Conservation (phyloP, 1,140 invertebrate species). For the Caenorhabditis latens region DNA sequence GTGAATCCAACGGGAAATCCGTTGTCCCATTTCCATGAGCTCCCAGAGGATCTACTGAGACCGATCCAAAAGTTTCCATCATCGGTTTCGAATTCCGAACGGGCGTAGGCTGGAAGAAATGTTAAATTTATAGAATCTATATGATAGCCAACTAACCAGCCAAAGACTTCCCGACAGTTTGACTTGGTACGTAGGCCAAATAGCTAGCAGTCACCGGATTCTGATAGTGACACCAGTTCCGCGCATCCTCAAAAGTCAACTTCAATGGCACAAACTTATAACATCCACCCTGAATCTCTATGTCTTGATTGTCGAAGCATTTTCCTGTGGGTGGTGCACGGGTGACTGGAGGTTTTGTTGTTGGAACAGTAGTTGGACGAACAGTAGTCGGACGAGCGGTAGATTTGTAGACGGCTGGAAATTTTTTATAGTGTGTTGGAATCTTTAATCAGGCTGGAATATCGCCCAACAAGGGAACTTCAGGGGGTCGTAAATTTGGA, state of each 20-base stretch:
- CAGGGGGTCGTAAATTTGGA: no score
- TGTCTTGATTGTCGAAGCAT: conserved; percentile 34
- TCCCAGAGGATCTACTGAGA: background rate
- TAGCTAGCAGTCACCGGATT: conserved; percentile 22
- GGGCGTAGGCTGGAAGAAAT: conserved; percentile 20
- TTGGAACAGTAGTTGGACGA: background rate
- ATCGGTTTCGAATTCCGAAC: background rate
- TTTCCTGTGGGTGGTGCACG: background rate
- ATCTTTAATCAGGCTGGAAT: no score
- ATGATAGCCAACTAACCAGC: background rate
- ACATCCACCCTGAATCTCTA: background rate
- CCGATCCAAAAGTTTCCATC: conserved; percentile 20
- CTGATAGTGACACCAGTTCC: conserved; percentile 25
- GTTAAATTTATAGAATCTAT: background rate
- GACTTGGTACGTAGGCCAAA: conserved; percentile 14
- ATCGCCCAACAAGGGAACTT: no score
- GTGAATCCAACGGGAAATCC: background rate
- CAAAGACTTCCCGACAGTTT: background rate
- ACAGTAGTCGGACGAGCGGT: background rate
- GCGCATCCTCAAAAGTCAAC: conserved; percentile 11
- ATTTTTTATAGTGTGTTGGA: no score
- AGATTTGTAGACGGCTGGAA: background rate
- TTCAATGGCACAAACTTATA: background rate
- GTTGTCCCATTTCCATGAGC: conserved; percentile 1
- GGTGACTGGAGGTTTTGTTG: background rate